Conservation (phyloP, 2,888 invertebrate genomes). For the Caenorhabditis uteleia region DNA sequence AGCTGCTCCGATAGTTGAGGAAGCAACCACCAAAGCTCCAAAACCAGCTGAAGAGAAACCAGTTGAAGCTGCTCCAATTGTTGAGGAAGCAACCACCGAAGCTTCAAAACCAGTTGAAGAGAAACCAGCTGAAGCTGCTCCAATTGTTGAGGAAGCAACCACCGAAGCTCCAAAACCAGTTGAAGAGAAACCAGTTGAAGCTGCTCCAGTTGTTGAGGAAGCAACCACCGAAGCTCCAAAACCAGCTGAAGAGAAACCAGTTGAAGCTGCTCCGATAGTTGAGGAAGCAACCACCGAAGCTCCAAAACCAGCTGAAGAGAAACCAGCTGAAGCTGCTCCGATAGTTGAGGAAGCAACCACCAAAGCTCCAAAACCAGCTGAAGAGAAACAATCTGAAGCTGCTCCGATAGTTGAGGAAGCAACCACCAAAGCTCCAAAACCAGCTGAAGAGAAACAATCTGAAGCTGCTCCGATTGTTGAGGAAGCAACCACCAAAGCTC, state of each 20-base stretch:
- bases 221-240: neutral
- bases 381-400: slow-evolving; percentile 2
- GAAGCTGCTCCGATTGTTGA: no score
- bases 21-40: slow-evolving; percentile 7
- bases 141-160: no score
- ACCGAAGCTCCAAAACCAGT: neutral
- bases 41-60: slow-evolving; percentile 5
- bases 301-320: slow-evolving; percentile 8
- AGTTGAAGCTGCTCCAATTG: no score
- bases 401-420: no score
- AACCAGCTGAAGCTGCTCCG: slow-evolving; percentile 4
- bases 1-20: neutral
- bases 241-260: slow-evolving; percentile 1
- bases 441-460: slow-evolving; percentile 4
- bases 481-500: no score
- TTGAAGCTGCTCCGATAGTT: neutral
- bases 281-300: slow-evolving; percentile 8
- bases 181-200: slow-evolving; percentile 1
- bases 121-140: slow-evolving; percentile 3
- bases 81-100: neutral
- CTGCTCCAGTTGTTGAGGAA: slow-evolving; percentile 7
- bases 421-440: slow-evolving; percentile 4
- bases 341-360: no score
- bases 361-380: slow-evolving; percentile 14
- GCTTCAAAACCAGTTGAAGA: neutral